Conservation (phyloP, 2,888 invertebrate genomes). For the Cantharis lateralis region DNA sequence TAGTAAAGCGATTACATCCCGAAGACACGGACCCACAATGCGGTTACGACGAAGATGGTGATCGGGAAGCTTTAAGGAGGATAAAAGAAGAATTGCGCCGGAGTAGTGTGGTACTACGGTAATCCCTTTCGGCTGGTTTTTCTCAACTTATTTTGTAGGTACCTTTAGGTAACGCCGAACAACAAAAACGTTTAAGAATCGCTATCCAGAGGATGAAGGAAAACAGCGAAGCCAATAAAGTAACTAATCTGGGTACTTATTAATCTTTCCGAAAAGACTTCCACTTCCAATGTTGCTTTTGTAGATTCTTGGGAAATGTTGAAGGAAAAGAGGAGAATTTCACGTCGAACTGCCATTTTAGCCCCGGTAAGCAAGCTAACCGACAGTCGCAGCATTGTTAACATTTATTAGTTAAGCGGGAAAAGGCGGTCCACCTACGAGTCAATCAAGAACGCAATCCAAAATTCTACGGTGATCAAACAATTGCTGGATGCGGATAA, state of each 20-base stretch:
- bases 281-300: neutral
- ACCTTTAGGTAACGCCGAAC: constrained; percentile 14
- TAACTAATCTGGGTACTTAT: neutral
- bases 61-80: constrained; percentile 12
- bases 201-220: neutral
- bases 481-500: constrained; percentile 21
- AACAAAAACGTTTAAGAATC: constrained; percentile 10
- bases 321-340: constrained; percentile 26
- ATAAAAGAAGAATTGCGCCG: constrained; percentile 14
- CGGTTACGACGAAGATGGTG: constrained; percentile 4
- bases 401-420: constrained; percentile 14
- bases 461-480: constrained; percentile 18
- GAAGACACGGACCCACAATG: neutral
- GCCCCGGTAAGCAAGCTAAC: constrained; percentile 16
- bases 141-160: neutral
- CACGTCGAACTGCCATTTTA: constrained; percentile 19
- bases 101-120: constrained; percentile 7
- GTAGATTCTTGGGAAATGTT: constrained; percentile 17
- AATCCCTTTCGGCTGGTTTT: neutral
- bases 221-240: neutral
- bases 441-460: constrained; percentile 23
- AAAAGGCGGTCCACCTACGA: constrained; percentile 26
- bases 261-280: neutral
- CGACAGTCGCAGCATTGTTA: neutral
- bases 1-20: constrained; percentile 6